phyloP scores from a whole-genome alignment of 2,113 vertebrate genomes.

The Hiodon alosoides region DNA sequence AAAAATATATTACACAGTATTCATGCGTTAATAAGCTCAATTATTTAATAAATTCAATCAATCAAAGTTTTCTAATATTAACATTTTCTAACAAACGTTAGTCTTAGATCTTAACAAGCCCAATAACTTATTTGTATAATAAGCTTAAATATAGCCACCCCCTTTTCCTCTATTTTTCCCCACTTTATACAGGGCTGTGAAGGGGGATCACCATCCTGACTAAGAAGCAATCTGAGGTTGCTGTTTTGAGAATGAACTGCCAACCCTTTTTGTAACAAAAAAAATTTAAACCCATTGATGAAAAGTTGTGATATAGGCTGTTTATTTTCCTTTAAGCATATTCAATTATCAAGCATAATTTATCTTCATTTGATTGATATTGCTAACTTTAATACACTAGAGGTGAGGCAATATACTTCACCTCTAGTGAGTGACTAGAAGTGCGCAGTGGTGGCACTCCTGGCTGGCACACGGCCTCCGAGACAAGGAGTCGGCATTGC shows the following conservation, averaged over 20 bases:
- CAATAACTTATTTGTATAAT: not conserved
- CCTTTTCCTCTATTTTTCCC: not conserved
- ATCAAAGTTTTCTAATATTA: not conserved
- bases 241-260: not conserved
- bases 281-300: not conserved
- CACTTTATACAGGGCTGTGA: not conserved
- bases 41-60: conserved; percentile 10
- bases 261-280: not conserved
- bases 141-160: not conserved
- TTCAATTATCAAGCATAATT: no score
- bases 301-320: not conserved
- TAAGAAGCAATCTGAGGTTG: not conserved
- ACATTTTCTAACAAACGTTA: not conserved
- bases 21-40: conserved; percentile 4
- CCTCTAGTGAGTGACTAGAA: not conserved
- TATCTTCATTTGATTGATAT: not conserved
- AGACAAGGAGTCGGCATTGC: no score
- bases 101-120: conserved; percentile 2
- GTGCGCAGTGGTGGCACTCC: no score
- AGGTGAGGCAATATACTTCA: not conserved
- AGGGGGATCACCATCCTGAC: not conserved
- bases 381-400: not conserved
- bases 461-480: no score
- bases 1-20: conserved; percentile 7
- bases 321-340: no score